Percentiles rank a stretch among this genome's conserved stretches.
Conservation (phyloP, 2,113 vertebrate species). For the Hyla sarda region DNA sequence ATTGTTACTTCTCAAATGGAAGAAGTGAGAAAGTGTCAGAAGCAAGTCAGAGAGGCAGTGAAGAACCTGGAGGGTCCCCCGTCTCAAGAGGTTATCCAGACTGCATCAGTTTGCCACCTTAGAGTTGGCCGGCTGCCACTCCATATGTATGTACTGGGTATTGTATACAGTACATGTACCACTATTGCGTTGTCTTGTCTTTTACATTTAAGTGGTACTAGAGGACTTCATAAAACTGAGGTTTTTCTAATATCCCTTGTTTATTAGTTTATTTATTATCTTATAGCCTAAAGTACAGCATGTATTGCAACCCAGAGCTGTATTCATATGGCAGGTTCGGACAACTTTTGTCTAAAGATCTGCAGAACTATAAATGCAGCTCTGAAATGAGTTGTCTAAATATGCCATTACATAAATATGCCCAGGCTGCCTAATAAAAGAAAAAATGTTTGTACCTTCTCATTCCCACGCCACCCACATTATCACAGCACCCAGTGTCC, state of each 20-base stretch:
- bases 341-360: no score
- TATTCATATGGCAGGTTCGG: no score
- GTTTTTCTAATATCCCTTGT: neutral
- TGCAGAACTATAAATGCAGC: no score
- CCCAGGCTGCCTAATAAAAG: no score
- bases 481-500: no score
- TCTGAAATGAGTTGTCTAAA: no score
- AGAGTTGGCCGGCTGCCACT: constrained; percentile 89
- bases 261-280: neutral
- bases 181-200: neutral
- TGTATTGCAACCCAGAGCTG: no score
- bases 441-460: no score
- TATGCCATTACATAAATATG: no score
- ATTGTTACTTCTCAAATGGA: constrained; percentile 90
- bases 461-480: no score
- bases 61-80: constrained; percentile 91
- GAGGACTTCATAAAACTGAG: neutral
- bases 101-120: constrained; percentile 91
- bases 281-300: no score
- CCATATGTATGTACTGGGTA: constrained; percentile 83
- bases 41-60: constrained; percentile 88
- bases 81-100: constrained; percentile 88
- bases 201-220: neutral
- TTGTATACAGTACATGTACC: neutral
- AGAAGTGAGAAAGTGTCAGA: constrained; percentile 89